Percentiles rank a stretch among this genome's conserved stretches.
Conservation (phyloP, 2,797 vertebrate species). For the Enoplosus armatus region DNA sequence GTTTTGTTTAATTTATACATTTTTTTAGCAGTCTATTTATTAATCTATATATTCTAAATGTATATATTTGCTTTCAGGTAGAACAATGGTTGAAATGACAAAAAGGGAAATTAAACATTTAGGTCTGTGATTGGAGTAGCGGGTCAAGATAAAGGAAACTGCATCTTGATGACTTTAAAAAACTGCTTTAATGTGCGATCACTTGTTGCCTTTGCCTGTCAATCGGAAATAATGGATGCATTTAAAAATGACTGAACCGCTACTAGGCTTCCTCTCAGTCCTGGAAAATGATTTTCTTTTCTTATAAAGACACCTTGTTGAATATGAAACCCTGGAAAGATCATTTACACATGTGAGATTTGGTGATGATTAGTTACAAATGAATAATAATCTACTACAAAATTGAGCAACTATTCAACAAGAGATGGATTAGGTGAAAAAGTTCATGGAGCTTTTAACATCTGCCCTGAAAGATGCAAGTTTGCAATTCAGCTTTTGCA, state of each 20-base stretch:
- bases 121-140: neutral
- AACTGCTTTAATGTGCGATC: neutral
- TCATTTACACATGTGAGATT: neutral
- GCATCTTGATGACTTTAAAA: neutral
- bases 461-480: too few relatives aligned
- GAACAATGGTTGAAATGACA: neutral
- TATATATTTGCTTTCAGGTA: neutral
- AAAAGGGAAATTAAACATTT: neutral
- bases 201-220: neutral
- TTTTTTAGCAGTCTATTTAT: neutral
- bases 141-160: neutral
- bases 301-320: neutral
- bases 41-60: neutral
- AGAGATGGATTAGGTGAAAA: neutral
- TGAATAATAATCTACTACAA: neutral
- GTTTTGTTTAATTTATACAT: neutral
- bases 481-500: neutral
- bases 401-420: neutral
- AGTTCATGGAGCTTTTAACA: neutral
- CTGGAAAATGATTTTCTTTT: neutral
- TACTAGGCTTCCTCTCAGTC: neutral
- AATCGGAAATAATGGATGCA: neutral
- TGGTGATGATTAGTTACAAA: neutral
- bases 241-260: neutral
- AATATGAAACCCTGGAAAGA: neutral